These are phyloP conservation scores for Sapayoa aenigma DNA, from an alignment of 2,113 vertebrate genomes.

Conservation along the genomic window DNA sequence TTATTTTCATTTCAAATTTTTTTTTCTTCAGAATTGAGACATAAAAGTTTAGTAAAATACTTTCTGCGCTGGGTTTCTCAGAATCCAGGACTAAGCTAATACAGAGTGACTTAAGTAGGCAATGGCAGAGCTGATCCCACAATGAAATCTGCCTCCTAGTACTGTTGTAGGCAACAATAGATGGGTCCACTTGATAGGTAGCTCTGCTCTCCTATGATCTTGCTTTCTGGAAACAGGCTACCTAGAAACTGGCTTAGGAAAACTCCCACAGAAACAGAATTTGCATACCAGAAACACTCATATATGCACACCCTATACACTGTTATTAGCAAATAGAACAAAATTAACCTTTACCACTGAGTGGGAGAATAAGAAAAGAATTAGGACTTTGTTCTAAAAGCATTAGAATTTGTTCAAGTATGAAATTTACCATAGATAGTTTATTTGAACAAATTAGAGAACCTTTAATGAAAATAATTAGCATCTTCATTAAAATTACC, in stretches of 20 bases:
- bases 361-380: not conserved
- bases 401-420: not conserved
- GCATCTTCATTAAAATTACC: conserved; percentile 76
- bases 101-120: not conserved
- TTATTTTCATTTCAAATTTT: not conserved
- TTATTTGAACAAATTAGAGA: not conserved
- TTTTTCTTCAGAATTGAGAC: not conserved
- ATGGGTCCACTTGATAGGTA: not conserved
- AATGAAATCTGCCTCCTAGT: not conserved
- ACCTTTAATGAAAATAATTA: not conserved
- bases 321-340: not conserved
- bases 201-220: not conserved
- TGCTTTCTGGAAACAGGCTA: not conserved
- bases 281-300: not conserved
- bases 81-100: not conserved
- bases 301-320: not conserved
- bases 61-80: not conserved
- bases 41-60: not conserved
- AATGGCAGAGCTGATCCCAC: not conserved
- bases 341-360: not conserved
- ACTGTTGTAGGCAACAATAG: not conserved
- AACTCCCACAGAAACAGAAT: not conserved
- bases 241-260: not conserved
- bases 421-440: not conserved
- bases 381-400: not conserved